Evolutionary conservation across 2,113 vertebrate species (phyloP), one percentile per base, ranked within the genome.

Genomic region (Rhabdornis inornatus): DNA sequence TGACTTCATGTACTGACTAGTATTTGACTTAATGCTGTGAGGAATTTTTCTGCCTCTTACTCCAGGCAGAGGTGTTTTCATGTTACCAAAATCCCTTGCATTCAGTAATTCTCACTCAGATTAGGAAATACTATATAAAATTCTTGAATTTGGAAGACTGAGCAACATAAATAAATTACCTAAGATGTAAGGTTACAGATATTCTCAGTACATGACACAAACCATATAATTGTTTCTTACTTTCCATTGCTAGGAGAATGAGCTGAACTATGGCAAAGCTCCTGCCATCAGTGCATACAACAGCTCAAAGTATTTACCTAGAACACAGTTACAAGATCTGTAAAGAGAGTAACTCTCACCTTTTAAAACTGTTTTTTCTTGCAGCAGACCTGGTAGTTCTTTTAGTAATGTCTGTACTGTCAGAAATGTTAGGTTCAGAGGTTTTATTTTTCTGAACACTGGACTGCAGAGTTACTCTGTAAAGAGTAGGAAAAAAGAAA

Each of bases 391-490:
- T 98, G 97, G 98, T 99, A 95, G 98, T 98, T 98, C 99, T 98
- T 98, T 99, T 99, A 97, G 98, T 97, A 98, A 98, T 98, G 94
- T 98, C 98, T 94, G 98, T 96, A 97, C 95, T 98, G 95, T 98
- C 98, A 96, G 98, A 98, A 97, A 98, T 97, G 97, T 97, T 97
- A 97, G 98, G 97, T 98, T 98, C 98, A 97, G 98, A 94, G 81
- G 97, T 97, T 97, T 98, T 99, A 97, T 96, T 98, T 97, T 98
- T 98, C 97, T 99, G 98, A 98, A 98, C 97, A 96, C 98, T 98
- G 97, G 98, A 97, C 96, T 99, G 99, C 91, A 99, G 97, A 97
- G 99, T 98, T 97, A 98, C 98, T 97, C 98, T 98, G 98, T 89
- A 98, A 98, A 98, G 72, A 96, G 97, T 80, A 95, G 95, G 95